A percentile compares a stretch with the other conserved stretches of the same genome.
Conservation (phyloP, 2,888 invertebrate genomes). For the Cephus rjabovi region DNA sequence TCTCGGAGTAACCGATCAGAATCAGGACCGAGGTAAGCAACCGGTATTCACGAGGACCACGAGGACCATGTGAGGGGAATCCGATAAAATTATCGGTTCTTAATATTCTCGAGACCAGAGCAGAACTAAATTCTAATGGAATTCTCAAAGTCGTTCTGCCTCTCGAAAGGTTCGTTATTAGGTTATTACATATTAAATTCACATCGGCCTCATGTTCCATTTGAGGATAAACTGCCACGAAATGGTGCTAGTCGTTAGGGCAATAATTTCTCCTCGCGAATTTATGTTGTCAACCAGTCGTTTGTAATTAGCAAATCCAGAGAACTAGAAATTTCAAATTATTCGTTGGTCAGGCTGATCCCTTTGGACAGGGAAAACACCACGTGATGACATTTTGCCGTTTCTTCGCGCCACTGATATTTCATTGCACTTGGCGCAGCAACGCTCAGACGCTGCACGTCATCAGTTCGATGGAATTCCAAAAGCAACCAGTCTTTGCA, state of each 20-base stretch:
- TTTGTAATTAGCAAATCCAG: no score
- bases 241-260: conserved; percentile 37
- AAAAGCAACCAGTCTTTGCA: not conserved
- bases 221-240: conserved; percentile 37
- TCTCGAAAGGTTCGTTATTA: conserved; percentile 27
- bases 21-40: conserved; percentile 20
- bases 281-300: not conserved
- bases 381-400: no score
- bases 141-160: not conserved
- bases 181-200: conserved; percentile 32
- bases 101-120: no score
- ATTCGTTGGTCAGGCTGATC: no score
- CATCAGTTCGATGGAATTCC: no score
- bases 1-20: conserved; percentile 8
- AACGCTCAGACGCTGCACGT: no score
- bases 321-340: no score
- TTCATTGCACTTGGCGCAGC: no score
- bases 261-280: conserved; percentile 27
- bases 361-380: no score
- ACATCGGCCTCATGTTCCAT: conserved; percentile 32
- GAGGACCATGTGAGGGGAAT: no score
- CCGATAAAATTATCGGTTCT: no score
- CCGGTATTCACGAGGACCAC: conserved; percentile 9
- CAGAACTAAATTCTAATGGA: not conserved
- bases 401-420: no score